Evolutionary conservation across 2,113 vertebrate species (phyloP), one percentile per base, ranked within the genome.

Genomic region (Oreochromis aureus): DNA sequence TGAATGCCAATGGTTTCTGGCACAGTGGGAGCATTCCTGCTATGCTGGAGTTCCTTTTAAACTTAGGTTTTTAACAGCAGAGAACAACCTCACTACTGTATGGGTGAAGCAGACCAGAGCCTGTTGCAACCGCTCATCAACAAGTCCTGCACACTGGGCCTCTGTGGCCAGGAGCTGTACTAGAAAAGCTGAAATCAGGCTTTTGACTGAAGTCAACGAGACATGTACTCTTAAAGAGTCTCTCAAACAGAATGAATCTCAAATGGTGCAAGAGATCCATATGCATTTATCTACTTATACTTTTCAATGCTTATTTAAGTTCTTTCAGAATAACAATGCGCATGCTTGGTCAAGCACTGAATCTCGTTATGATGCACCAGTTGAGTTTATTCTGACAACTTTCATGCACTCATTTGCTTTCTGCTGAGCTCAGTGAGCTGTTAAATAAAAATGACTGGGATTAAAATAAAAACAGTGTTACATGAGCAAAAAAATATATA

Each of bases 71-170:
- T 83, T 86, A 83, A 63, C 59, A 79, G 66, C 76, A 78, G 87
- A 94, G 78, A 94, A 95, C 89, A 92, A 51, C 79, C 76, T 55
- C 73, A 71, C 82, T 80, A 86, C 85, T 93, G 87, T 93, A 54
- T 32, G 3, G 66, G 41, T 18, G 82, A 92, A 93, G 89, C 85
- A 86, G 87, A 95, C 71, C 86, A 84, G 22, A 86, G 86, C 73
- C 84, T 83, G 30, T 66, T 79, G 81, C 80, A 79, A 22, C 32
- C 80, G 19, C 56, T 71, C 82, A 80, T 66, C 71, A 87, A 46
- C 55, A 87, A 56, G 53, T 11, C 51, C 53, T 82, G 82, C 78
- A 84, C 55, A 81, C 51, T 7, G 2, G 36, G 39, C n/a, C n/a
- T 59, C 59, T 46, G 19, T 15, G 16, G 61, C 66, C 59, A 80